These are phyloP conservation scores for Tricholaema leucomelas DNA, from an alignment of 2,113 vertebrate species.

Conservation along the genomic window DNA sequence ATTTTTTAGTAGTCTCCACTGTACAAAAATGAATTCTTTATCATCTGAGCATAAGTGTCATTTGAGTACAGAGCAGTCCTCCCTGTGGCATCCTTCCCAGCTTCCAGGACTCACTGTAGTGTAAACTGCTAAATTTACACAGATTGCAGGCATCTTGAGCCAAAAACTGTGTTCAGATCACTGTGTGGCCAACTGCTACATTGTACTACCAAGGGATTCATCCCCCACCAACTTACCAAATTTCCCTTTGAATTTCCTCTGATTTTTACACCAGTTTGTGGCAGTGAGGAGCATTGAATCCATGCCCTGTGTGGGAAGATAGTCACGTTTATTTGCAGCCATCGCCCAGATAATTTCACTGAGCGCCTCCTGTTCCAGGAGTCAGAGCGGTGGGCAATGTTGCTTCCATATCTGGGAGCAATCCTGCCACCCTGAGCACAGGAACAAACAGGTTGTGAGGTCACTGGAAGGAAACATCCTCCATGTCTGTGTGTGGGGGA, in stretches of 20 bases:
- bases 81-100: background rate
- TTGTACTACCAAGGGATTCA: background rate
- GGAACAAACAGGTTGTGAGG: accelerated
- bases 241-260: background rate
- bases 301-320: background rate
- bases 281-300: background rate
- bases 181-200: slow-evolving; percentile 27
- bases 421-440: background rate
- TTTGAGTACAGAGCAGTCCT: background rate
- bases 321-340: background rate
- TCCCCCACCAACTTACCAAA: background rate
- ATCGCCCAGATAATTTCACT: background rate
- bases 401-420: background rate
- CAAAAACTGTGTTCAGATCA: background rate
- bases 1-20: too few species aligned
- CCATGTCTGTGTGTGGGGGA: accelerated
- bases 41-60: background rate
- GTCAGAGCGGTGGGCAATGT: background rate
- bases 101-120: background rate
- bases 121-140: slow-evolving; percentile 27
- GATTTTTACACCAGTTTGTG: background rate
- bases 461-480: background rate
- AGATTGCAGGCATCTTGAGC: background rate
- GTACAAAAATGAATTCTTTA: background rate
- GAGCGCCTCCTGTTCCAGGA: background rate